Evolutionary conservation across 2,113 vertebrate species (phyloP).

Genomic region (Cettia cetti): DNA sequence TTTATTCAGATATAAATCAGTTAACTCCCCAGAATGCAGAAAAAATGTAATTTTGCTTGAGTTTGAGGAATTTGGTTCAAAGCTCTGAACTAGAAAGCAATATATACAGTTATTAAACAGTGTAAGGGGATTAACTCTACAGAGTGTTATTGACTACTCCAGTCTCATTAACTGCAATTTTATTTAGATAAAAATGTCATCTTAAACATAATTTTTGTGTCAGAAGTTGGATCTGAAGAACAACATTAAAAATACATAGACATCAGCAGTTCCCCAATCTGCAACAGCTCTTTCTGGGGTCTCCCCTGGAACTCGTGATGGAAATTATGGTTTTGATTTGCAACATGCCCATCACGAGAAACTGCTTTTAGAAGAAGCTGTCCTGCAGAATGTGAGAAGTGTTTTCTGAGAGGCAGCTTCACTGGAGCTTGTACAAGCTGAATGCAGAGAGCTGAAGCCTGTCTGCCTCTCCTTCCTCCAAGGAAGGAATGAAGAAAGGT

Average conservation of each 20-base stretch:
- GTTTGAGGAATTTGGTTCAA: conserved; percentile 59
- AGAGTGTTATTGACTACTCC: conserved; percentile 49
- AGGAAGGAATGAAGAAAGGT: not conserved
- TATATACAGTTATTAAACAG: conserved; percentile 60
- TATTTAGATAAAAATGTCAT: conserved; percentile 64
- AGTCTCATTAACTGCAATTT: conserved; percentile 57
- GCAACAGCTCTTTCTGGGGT: not conserved
- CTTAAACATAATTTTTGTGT: conserved; percentile 40
- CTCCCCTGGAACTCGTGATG: not conserved
- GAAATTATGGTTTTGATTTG: not conserved
- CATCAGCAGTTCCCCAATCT: not conserved
- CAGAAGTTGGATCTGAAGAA: conserved; percentile 54
- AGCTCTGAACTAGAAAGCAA: conserved; percentile 62
- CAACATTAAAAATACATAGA: conserved; percentile 19
- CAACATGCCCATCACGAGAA: not conserved
- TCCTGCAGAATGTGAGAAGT: not conserved
- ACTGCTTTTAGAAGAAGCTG: not conserved
- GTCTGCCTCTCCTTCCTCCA: not conserved
- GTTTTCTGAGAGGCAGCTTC: conserved; percentile 14
- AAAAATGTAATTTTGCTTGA: conserved; percentile 52
- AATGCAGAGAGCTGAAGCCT: not conserved
- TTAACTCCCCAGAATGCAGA: conserved; percentile 20
- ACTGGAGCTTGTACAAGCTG: not conserved
- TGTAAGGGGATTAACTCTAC: conserved; percentile 62
- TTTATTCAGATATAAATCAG: conserved; percentile 50